phyloP scores from a whole-genome alignment of 2,888 invertebrate genomes.

The Timandra comae region DNA sequence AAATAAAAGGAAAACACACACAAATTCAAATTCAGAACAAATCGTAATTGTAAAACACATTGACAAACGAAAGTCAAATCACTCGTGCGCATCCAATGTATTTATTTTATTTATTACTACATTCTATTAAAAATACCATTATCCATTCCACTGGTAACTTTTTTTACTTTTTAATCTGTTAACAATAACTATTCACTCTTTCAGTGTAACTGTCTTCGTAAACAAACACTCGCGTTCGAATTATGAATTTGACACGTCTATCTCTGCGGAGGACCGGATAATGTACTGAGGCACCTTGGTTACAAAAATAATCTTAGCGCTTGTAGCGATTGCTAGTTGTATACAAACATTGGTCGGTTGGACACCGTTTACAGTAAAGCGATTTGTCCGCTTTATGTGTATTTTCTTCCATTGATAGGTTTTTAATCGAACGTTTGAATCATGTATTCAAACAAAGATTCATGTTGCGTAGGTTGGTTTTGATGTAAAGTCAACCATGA shows the following conservation, averaged over 20 bases:
- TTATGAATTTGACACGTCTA: slow-evolving; percentile 39
- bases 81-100: slow-evolving; percentile 58
- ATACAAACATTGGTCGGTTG: no score
- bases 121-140: slow-evolving; percentile 28
- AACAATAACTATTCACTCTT: no score
- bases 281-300: slow-evolving; percentile 44
- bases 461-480: no score
- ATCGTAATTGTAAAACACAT: slow-evolving; percentile 22
- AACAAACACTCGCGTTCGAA: slow-evolving; percentile 40
- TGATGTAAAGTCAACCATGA: no score
- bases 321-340: slow-evolving; percentile 27
- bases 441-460: no score
- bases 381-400: slow-evolving; percentile 29
- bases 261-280: slow-evolving; percentile 43
- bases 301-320: slow-evolving; percentile 37
- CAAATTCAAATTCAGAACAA: slow-evolving; percentile 10
- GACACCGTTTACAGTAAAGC: slow-evolving; percentile 17
- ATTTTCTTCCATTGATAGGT: slow-evolving; percentile 19
- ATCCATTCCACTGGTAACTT: slow-evolving; percentile 16
- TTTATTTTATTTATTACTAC: slow-evolving; percentile 5
- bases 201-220: slow-evolving; percentile 20
- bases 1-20: no score
- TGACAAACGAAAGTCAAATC: slow-evolving; percentile 54
- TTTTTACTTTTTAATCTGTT: slow-evolving; percentile 13
- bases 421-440: background rate